Percentiles rank a stretch among this genome's conserved stretches.
Conservation (phyloP, 2,888 invertebrate species). For the Neria commutata region DNA sequence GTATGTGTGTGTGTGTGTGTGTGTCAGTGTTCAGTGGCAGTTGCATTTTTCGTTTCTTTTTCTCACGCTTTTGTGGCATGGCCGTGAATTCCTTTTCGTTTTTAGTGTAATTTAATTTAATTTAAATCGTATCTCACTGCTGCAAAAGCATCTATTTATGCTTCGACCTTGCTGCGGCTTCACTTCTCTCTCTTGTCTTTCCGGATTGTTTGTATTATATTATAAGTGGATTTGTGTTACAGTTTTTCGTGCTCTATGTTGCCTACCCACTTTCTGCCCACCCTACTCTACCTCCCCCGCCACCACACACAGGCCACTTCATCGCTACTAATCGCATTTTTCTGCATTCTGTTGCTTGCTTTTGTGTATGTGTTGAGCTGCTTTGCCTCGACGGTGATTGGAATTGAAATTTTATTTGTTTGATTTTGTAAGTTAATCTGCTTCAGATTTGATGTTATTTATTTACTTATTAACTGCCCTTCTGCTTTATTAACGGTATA, state of each 20-base stretch:
- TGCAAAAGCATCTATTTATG: not conserved
- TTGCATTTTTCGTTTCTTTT: not conserved
- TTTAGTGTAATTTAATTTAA: constrained; percentile 1
- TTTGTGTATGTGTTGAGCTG: not conserved
- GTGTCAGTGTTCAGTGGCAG: not conserved
- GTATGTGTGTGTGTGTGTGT: too few relatives aligned
- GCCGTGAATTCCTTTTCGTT: not conserved
- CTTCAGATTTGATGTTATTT: not conserved
- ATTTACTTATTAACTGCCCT: not conserved
- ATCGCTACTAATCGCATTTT: too few relatives aligned
- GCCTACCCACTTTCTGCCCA: not conserved
- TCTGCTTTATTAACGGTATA: too few relatives aligned
- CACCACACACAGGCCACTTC: too few relatives aligned
- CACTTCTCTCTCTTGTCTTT: too few relatives aligned
- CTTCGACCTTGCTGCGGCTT: not conserved
- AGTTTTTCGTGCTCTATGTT: not conserved
- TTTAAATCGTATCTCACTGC: not conserved
- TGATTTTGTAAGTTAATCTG: not conserved
- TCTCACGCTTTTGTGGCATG: not conserved
- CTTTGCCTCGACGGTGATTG: not conserved
- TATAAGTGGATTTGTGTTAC: constrained; percentile 1
- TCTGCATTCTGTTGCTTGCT: not conserved
- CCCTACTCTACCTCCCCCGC: too few relatives aligned
- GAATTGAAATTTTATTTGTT: not conserved
- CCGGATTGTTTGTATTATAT: not conserved